Conservation (phyloP, 1,140 invertebrate species). For the Drosophila lowei region DNA sequence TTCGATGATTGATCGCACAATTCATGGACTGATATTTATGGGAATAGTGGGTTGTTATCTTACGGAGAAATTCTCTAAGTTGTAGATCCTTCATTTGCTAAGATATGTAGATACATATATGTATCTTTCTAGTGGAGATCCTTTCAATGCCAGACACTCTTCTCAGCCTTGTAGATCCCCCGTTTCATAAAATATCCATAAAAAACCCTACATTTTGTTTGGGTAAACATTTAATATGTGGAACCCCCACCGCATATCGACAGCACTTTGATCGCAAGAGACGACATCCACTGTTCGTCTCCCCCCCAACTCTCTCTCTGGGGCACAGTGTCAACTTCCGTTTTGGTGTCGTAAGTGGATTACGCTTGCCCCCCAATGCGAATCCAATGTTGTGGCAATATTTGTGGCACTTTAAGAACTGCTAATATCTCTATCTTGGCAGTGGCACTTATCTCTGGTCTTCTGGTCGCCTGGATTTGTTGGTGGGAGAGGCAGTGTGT, state of each 20-base stretch:
- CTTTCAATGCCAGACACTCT: neutral
- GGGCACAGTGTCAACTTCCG: slow-evolving; percentile 48
- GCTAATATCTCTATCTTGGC: slow-evolving; percentile 51
- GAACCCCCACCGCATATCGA: too few species aligned
- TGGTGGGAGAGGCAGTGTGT: neutral
- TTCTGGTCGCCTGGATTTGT: slow-evolving; percentile 4
- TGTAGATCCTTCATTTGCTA: too few species aligned
- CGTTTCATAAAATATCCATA: too few species aligned
- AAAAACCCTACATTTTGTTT: slow-evolving; percentile 4
- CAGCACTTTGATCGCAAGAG: slow-evolving; percentile 18
- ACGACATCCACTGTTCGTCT: slow-evolving; percentile 23
- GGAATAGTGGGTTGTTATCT: neutral
- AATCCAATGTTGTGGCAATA: too few species aligned
- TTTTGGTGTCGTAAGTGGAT: neutral
- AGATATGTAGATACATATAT: too few species aligned
- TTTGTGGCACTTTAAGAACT: slow-evolving; percentile 37
- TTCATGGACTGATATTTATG: too few species aligned
- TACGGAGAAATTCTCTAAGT: too few species aligned
- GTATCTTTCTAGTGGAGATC: too few species aligned
- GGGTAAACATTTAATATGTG: neutral
- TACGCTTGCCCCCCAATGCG: neutral
- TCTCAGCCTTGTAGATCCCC: too few species aligned
- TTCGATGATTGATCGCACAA: too few species aligned
- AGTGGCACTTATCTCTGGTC: slow-evolving; percentile 38
- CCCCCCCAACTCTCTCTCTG: neutral